These are phyloP conservation scores for Ceuthmochares aereus DNA, from an alignment of 2,113 vertebrate species.

Conservation along the genomic window DNA sequence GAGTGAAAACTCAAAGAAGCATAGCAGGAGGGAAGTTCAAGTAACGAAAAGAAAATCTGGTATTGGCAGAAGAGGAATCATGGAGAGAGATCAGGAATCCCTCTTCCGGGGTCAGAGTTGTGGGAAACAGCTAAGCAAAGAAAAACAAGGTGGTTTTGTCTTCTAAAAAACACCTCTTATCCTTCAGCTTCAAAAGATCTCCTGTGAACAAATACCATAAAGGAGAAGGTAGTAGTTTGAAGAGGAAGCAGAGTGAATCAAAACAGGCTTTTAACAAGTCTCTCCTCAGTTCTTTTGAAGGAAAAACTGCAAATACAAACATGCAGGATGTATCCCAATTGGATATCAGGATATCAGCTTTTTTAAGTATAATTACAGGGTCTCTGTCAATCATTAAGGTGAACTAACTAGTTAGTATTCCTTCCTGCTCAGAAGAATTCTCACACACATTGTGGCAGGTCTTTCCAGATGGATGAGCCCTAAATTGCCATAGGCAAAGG, in stretches of 20 bases:
- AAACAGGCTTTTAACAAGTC: neutral
- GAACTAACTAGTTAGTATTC: neutral
- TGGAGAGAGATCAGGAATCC: neutral
- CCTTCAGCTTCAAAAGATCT: neutral
- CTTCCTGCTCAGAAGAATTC: slow-evolving; percentile 37
- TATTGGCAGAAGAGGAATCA: neutral
- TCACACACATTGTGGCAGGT: neutral
- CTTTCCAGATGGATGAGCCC: slow-evolving; percentile 45
- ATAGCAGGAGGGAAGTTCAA: neutral
- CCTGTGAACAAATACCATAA: neutral
- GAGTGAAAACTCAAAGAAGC: neutral
- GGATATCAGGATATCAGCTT: neutral
- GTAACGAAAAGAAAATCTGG: neutral
- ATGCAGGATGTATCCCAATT: neutral
- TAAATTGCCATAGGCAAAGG: slow-evolving; percentile 52
- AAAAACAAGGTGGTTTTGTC: neutral
- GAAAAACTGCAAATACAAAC: neutral
- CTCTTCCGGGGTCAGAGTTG: fast-evolving
- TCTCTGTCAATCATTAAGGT: slow-evolving; percentile 56
- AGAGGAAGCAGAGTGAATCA: neutral
- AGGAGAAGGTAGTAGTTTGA: neutral
- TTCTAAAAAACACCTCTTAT: neutral
- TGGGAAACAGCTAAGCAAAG: neutral
- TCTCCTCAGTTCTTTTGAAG: neutral
- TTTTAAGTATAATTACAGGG: slow-evolving; percentile 39